Evolutionary conservation across 2,113 vertebrate species (phyloP).

Genomic region (Rhinolophus sinicus): DNA sequence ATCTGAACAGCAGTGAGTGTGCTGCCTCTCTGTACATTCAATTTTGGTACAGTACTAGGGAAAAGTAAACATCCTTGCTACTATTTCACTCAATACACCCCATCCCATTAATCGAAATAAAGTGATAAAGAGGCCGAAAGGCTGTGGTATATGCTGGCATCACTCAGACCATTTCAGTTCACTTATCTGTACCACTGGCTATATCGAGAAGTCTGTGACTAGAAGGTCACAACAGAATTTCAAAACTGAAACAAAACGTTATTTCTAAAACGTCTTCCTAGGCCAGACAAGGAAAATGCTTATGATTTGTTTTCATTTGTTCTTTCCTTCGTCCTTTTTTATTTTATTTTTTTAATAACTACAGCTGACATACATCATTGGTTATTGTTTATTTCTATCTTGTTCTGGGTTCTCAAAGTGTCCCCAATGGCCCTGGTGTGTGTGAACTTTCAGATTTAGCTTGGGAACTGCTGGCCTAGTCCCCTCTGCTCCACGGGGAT

Average conservation of each 20-base stretch:
- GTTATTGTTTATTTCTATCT: constrained; percentile 83
- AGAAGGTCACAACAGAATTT: constrained; percentile 81
- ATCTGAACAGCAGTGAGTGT: constrained; percentile 28
- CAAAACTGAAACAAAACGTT: constrained; percentile 78
- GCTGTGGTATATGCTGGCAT: constrained; percentile 40
- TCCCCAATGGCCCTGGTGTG: constrained; percentile 66
- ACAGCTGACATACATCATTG: constrained; percentile 78
- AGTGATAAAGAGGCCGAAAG: constrained; percentile 68
- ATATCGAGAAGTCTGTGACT: constrained; percentile 72
- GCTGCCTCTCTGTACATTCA: not conserved
- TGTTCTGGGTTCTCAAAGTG: constrained; percentile 80
- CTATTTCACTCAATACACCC: not conserved
- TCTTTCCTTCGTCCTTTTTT: not conserved
- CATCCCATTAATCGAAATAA: constrained; percentile 19
- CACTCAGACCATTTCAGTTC: constrained; percentile 76
- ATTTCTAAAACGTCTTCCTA: constrained; percentile 79
- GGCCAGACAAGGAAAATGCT: constrained; percentile 79
- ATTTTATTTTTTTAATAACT: not conserved
- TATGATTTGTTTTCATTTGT: constrained; percentile 79
- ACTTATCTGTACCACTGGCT: constrained; percentile 75
- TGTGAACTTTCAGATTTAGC: constrained; percentile 79
- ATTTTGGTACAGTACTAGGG: not conserved
- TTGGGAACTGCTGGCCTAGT: constrained; percentile 58
- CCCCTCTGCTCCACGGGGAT: constrained; percentile 77
- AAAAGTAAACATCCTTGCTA: not conserved